Evolutionary conservation across 2,888 invertebrate species (phyloP).

Genomic region (Drosophila kuntzei): DNA sequence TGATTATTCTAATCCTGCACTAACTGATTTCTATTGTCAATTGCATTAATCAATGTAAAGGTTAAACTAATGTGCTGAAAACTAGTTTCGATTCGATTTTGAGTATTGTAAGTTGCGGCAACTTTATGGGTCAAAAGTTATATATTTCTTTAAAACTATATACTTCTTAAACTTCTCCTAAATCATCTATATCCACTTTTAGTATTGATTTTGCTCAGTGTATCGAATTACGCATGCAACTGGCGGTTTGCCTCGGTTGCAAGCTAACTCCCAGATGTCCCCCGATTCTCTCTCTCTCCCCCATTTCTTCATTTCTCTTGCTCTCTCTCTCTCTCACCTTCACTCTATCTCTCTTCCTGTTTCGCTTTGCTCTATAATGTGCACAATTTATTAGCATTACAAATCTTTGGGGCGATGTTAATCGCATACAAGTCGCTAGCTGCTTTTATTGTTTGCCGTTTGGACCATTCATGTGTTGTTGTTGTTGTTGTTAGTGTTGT

Average conservation of each 20-base stretch:
- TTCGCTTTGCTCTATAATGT: conserved; percentile 58
- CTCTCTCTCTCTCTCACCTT: background rate
- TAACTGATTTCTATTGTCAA: background rate
- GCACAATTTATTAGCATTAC: conserved; percentile 77
- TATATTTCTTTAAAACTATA: background rate
- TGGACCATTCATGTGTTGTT: conserved; percentile 28
- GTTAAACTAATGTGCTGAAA: background rate
- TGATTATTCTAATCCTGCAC: conserved; percentile 9
- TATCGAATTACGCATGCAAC: conserved; percentile 25
- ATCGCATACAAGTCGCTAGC: conserved; percentile 57
- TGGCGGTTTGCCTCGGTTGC: conserved; percentile 3
- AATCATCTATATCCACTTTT: background rate
- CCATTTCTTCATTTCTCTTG: background rate
- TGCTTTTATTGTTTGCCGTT: conserved; percentile 56
- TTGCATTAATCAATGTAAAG: background rate
- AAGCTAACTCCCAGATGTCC: conserved; percentile 17
- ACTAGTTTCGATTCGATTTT: background rate
- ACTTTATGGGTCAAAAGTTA: background rate
- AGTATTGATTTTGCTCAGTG: conserved; percentile 33
- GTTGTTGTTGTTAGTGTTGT: conserved; percentile 16
- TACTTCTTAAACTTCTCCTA: background rate
- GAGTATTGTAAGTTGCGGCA: background rate
- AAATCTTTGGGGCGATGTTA: conserved; percentile 73
- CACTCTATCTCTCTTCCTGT: background rate
- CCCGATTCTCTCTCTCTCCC: conserved; percentile 1